Base-by-base conservation (phyloP, 2,113 vertebrate genomes). In the Paradoxurus hermaphroditus region DNA sequence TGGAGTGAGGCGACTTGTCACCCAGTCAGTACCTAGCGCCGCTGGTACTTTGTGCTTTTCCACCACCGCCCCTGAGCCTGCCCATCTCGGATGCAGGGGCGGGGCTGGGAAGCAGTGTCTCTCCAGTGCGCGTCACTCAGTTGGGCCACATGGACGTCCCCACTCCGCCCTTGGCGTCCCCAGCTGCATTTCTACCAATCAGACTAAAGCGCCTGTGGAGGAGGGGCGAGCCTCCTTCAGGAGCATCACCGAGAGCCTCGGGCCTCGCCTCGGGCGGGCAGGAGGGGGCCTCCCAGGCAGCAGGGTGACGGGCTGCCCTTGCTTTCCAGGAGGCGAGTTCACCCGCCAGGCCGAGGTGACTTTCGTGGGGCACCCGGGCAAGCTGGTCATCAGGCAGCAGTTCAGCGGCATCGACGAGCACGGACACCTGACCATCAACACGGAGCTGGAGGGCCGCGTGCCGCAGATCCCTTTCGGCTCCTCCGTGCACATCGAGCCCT, bases 321-420 rank as follows among this genome's bases (percentile, higher is more conserved):
- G 23, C 81, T 95, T 98, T 97, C 67, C 97, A 99, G 99, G 99
- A 39, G 99, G 99, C 0, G 99, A 99, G 95, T 99, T 99, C 97
- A 99, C 98, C 7, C 98, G 99, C 7, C 99, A 99, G 97, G 99
- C 99, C 0, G 99, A 99, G 97, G 99, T 99, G 81, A 99, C 98
- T 79, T 99, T 99, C 56, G 97, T 99, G 51, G 99, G 98, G 0
- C 99, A 99, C 31, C 99, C 99, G 0, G 99, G 99, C 97, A 99
- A 99, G 83, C 97, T 99, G 97, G 98, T 95, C 95, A 98, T 99
- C 92, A 99, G 96, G 85, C 99, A 99, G 98, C 98, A 98, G 86
- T 99, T 99, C 94, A 98, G 98, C 62, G 99, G 99, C 63, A 99
- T 99, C 4, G 99, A 99, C 3, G 99, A 99, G 72, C 99, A 99